Evolutionary conservation across 2,888 invertebrate genomes (phyloP).

Genomic region (Merodon equestris): DNA sequence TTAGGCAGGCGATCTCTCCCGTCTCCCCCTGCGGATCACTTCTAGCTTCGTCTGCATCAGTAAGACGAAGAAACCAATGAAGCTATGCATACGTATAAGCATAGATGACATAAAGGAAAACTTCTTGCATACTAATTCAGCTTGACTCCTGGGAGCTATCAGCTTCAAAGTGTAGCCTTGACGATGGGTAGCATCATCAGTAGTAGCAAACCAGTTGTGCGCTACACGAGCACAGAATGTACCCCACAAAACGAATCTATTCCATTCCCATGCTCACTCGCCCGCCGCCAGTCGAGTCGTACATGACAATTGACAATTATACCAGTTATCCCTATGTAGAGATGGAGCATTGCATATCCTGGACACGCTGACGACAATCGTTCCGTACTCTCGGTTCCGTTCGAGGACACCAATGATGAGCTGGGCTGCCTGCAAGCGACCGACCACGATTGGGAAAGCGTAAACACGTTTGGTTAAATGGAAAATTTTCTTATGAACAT

Average conservation of each 20-base stretch:
- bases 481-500: conserved; percentile 60
- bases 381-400: conserved; percentile 14
- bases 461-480: conserved; percentile 58
- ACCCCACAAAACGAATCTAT: conserved; percentile 10
- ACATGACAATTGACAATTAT: conserved; percentile 38
- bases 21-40: not conserved
- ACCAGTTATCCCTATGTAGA: conserved; percentile 21
- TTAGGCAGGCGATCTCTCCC: conserved; percentile 35
- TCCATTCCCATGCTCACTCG: no score
- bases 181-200: conserved; percentile 29
- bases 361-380: conserved; percentile 49
- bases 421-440: conserved; percentile 8
- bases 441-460: conserved; percentile 15
- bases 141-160: conserved; percentile 51
- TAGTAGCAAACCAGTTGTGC: conserved; percentile 9
- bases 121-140: conserved; percentile 63
- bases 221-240: conserved; percentile 21
- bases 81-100: conserved; percentile 46
- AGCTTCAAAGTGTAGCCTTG: conserved; percentile 36
- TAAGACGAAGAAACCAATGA: conserved; percentile 26
- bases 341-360: conserved; percentile 19
- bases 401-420: conserved; percentile 41
- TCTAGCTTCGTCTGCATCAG: not conserved
- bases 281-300: conserved; percentile 1
- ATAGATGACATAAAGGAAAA: conserved; percentile 55